Percentiles rank a stretch among this genome's conserved stretches.
Conservation (phyloP, 2,113 vertebrate genomes). For the Thunnus thynnus region DNA sequence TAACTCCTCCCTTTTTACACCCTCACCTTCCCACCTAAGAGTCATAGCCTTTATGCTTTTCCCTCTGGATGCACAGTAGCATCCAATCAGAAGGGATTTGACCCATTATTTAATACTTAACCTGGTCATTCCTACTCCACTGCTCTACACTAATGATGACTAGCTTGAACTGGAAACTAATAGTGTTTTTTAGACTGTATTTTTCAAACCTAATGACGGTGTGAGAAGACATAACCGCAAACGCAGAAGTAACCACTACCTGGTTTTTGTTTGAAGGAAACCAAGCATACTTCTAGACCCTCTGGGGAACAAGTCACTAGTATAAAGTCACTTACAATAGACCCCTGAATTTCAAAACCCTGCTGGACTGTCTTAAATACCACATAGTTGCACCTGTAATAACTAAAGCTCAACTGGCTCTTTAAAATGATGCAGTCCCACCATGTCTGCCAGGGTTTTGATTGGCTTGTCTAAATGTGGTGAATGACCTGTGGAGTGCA, state of each 20-base stretch:
- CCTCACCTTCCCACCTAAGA: slow-evolving; percentile 19
- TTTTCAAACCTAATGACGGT: background rate
- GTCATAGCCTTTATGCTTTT: background rate
- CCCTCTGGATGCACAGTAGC: slow-evolving; percentile 31
- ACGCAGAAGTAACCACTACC: too few species aligned
- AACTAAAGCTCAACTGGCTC: background rate
- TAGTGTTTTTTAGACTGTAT: slow-evolving; percentile 31
- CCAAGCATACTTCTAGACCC: background rate
- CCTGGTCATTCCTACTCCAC: background rate
- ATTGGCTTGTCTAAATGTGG: background rate
- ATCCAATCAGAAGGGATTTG: slow-evolving; percentile 30
- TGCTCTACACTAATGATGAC: slow-evolving; percentile 33
- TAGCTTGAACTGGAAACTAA: slow-evolving; percentile 18
- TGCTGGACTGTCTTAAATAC: background rate
- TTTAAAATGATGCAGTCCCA: background rate
- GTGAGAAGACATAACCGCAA: background rate
- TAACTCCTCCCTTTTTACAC: slow-evolving; percentile 36
- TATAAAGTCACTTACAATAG: background rate
- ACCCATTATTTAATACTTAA: slow-evolving; percentile 11
- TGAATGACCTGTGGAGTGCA: background rate
- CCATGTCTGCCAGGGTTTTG: background rate
- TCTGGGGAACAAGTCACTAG: background rate
- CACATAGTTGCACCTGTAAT: background rate
- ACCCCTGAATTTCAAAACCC: slow-evolving; percentile 22
- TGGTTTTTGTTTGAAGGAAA: background rate